Evolutionary conservation across 2,888 invertebrate species (phyloP), one percentile per base, ranked within the genome.

Genomic region (Carabus problematicus): DNA sequence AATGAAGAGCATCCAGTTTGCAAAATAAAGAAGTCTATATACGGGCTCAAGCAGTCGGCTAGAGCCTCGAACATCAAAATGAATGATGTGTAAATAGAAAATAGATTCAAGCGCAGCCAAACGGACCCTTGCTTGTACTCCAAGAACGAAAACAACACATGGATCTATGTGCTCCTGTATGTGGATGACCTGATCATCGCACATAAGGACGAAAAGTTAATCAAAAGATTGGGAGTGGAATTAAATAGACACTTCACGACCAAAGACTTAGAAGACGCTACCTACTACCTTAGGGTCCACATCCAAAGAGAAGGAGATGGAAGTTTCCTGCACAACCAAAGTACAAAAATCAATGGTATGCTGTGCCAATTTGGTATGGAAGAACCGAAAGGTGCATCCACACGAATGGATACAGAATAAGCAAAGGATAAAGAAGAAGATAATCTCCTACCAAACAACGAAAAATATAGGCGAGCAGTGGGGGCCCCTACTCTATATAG

Each of bases 401-500:
- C 54, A 16, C 54, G 6, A 16, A 54, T 54, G 54, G 54, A 54
- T 11, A 54, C 18, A 54, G 16, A 18, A 14, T 54, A 54, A 3
- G 3, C 11, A 11, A 54, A 54, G 8, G 16, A 4, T 2, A n/a
- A n/a, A n/a, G 2, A 12, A 18, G 54, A 18, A 54, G 54, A 54
- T 12, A 16, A 54, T 54, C 14, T 54, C 9, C 18, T 58, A 6
- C 69, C 40, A 41, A 40, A 42, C 16, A 41, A 42, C 40, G 41
- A 39, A 12, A n/a, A 12, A 8, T 56, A 40, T 8, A n/a, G 40
- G 14, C 58, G 62, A 19, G 14, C 70, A n/a, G 55, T 70, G 8
- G 73, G 72, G 40, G 45, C n/a, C 40, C 6, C 41, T 75, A 29
- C 42, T 74, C 14, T 75, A 75, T 60, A 3, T 75, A 9, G 49